Base-by-base conservation (phyloP, 2,888 invertebrate species). In the Sicus ferrugineus region DNA sequence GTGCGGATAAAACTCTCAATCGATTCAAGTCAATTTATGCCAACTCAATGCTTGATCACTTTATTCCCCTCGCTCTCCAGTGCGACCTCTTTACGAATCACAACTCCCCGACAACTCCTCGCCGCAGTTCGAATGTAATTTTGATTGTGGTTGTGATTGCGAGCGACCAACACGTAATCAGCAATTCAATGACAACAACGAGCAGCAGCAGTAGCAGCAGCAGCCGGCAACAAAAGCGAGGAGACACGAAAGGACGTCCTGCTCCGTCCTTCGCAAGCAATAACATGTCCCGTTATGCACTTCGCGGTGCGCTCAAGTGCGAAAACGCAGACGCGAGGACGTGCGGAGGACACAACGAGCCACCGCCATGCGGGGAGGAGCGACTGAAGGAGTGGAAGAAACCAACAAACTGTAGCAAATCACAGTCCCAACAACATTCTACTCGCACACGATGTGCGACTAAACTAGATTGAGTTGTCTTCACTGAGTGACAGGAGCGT, bases 161-260 rank as follows among this genome's bases (percentile, higher is more conserved):
- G 61, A 61, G 19, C 59, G 59, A 59, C 67, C 67, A 67, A 67
- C 48, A 67, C 59, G 52, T 67, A 59, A 67, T 67, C 67, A 59
- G 59, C 67, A 67, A 58, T 58, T 67, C 58, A 67, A 67, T 67
- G 59, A 48, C 23, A 59, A 67, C 59, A 62, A 23, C 42, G 23
- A n/a, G 26, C 26, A 28, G 34, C 6, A 54, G 38, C 52, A 26
- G 16, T 26, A 54, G 31, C 31, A 21, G 9, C 3, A 16, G 48
- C 30, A 9, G 38, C 26, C n/a, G 5, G 34, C 34, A 23, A 46
- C 34, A 21, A 14, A 16, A 62, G n/a, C 42, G 21, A 46, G 28
- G 14, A 26, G 11, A 14, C 23, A 62, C 62, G 28, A 42, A 62
- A 42, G 62, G 3, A 63, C 30, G 28, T 62, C 46, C 30, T 30